These are phyloP conservation scores for Phaedon cochleariae DNA, from an alignment of 2,888 invertebrate genomes.

Conservation along the genomic window DNA sequence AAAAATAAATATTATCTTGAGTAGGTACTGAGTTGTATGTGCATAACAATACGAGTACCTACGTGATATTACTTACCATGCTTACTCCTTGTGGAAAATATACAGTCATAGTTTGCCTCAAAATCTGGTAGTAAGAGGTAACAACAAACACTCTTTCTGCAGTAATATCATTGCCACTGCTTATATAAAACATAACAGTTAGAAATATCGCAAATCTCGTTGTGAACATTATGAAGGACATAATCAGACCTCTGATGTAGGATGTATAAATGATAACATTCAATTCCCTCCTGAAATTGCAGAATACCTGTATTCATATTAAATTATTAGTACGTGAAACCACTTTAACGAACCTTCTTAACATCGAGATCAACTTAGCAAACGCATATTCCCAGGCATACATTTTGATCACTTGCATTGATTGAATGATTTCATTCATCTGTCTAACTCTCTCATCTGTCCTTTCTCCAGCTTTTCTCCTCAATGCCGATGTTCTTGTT, in stretches of 20 bases:
- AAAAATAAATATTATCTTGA: no score
- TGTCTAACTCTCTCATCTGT: constrained; percentile 86
- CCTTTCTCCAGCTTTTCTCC: constrained; percentile 73
- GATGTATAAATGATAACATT: constrained; percentile 67
- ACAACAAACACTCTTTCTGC: constrained; percentile 65
- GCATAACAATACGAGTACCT: no score
- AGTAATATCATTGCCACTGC: constrained; percentile 62
- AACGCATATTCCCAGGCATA: constrained; percentile 93
- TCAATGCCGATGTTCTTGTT: constrained; percentile 62
- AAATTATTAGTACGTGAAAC: no score
- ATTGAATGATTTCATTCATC: constrained; percentile 89
- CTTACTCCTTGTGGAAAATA: constrained; percentile 71
- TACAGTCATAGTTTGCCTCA: constrained; percentile 69
- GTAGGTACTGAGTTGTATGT: no score
- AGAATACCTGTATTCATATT: no score
- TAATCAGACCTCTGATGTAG: constrained; percentile 71
- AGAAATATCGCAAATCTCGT: constrained; percentile 76
- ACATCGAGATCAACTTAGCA: constrained; percentile 66
- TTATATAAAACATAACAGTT: constrained; percentile 68
- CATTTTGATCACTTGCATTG: constrained; percentile 94
- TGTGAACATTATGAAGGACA: constrained; percentile 78
- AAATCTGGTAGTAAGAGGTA: constrained; percentile 69
- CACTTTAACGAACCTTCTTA: constrained; percentile 68
- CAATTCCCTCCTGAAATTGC: constrained; percentile 62
- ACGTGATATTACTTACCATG: constrained; percentile 53